These are phyloP conservation scores for Laspeyria flexula DNA, from an alignment of 2,888 invertebrate genomes.

Conservation along the genomic window DNA sequence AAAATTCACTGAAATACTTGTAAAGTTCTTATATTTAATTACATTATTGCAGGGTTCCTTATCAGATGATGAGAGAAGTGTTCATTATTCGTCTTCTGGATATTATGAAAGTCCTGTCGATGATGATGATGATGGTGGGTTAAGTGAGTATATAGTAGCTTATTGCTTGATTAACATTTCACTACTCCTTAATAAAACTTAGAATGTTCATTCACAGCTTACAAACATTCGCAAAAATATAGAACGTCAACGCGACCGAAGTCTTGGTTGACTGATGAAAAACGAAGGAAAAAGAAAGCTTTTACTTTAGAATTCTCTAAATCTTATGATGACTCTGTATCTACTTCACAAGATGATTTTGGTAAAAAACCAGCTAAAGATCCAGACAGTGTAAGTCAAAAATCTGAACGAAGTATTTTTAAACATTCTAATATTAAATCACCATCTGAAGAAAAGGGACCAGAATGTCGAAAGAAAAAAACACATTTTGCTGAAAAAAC, in stretches of 20 bases:
- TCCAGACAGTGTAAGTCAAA: conserved; percentile 59
- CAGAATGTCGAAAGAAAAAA: conserved; percentile 76
- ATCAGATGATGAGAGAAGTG: conserved; percentile 90
- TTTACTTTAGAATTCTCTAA: conserved; percentile 91
- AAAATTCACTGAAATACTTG: no score
- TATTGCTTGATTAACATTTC: conserved; percentile 3
- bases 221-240: conserved; percentile 83
- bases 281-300: conserved; percentile 89
- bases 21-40: background rate
- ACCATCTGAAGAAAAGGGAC: conserved; percentile 71
- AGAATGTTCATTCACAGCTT: conserved; percentile 57
- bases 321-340: conserved; percentile 84
- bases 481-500: conserved; percentile 80
- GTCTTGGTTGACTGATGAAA: conserved; percentile 89
- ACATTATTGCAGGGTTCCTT: conserved; percentile 80
- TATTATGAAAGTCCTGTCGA: conserved; percentile 91
- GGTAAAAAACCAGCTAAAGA: conserved; percentile 71
- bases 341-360: conserved; percentile 82
- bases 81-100: conserved; percentile 90
- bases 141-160: conserved; percentile 64
- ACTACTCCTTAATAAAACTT: conserved; percentile 5
- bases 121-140: conserved; percentile 86
- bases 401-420: conserved; percentile 63
- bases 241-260: conserved; percentile 74
- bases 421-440: conserved; percentile 67